A percentile compares a stretch with the other conserved stretches of the same genome.
Conservation (phyloP, 1,140 invertebrate genomes). For the Lerema accius region DNA sequence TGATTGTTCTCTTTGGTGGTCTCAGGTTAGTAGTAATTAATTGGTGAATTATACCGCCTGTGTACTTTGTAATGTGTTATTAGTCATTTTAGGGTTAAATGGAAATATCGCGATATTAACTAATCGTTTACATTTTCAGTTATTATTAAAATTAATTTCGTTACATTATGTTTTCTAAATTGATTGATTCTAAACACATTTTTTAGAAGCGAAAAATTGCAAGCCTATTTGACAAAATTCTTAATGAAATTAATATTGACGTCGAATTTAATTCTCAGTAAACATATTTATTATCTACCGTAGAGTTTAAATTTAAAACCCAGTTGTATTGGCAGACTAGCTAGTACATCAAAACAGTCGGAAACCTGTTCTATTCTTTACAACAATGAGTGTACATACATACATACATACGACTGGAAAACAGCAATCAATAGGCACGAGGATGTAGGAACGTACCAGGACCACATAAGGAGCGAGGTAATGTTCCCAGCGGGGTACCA, state of each 20-base stretch:
- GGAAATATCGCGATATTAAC: no score
- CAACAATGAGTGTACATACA: conserved; percentile 7
- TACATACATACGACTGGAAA: conserved; percentile 18
- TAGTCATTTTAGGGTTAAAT: not conserved
- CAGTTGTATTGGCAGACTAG: conserved; percentile 10
- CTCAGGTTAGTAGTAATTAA: not conserved
- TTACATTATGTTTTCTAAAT: no score
- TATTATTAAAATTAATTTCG: conserved; percentile 2
- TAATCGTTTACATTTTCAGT: no score
- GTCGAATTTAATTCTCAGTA: no score
- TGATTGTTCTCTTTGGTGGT: conserved; percentile 27
- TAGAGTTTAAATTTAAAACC: no score
- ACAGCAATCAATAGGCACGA: conserved; percentile 19
- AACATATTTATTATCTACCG: no score
- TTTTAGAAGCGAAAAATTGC: no score
- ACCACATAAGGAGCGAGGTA: conserved; percentile 16
- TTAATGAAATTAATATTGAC: no score
- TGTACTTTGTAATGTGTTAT: not conserved
- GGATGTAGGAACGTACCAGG: conserved; percentile 7
- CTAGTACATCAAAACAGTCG: conserved; percentile 17
- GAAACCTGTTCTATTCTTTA: conserved; percentile 2
- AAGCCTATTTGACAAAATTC: not conserved
- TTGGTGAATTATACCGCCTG: not conserved
- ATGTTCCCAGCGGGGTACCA: conserved; percentile 24
- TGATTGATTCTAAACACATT: no score